A percentile compares a stretch with the other conserved stretches of the same genome.
phyloP scores from a whole-genome alignment of 2,113 vertebrate species.

The Peromyscus polionotus region DNA sequence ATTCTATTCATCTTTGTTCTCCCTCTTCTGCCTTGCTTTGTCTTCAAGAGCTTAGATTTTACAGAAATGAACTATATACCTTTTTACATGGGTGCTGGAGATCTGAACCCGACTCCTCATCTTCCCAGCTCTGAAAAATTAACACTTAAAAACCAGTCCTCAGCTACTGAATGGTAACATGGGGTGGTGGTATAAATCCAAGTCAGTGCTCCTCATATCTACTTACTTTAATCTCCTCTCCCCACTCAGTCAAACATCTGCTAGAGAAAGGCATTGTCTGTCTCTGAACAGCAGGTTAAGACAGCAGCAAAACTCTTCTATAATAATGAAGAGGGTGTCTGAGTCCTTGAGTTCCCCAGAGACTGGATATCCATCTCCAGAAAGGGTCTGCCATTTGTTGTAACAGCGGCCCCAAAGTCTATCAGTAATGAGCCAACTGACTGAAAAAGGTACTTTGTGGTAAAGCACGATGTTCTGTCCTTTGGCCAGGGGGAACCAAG shows the following conservation, averaged over 20 bases:
- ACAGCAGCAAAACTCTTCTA: neutral
- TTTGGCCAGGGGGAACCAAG: neutral
- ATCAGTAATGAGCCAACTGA: no score
- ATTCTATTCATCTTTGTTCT: neutral
- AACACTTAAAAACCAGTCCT: neutral
- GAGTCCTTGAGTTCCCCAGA: no score
- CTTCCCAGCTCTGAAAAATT: neutral
- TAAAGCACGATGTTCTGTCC: neutral
- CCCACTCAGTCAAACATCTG: no score
- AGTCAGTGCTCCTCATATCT: neutral
- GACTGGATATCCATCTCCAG: neutral
- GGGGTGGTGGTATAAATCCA: neutral
- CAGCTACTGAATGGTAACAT: neutral
- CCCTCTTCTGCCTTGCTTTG: neutral
- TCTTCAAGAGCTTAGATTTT: neutral
- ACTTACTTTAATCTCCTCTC: neutral
- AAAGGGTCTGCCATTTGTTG: neutral
- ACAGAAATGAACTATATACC: neutral
- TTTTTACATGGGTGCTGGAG: neutral
- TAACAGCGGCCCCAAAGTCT: no score
- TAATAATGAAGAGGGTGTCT: no score
- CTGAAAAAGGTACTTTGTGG: neutral
- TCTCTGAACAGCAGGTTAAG: neutral
- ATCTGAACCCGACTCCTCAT: neutral
- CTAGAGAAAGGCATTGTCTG: neutral